phyloP scores from a whole-genome alignment of 2,797 vertebrate genomes.

The Benthosema pterotum region DNA sequence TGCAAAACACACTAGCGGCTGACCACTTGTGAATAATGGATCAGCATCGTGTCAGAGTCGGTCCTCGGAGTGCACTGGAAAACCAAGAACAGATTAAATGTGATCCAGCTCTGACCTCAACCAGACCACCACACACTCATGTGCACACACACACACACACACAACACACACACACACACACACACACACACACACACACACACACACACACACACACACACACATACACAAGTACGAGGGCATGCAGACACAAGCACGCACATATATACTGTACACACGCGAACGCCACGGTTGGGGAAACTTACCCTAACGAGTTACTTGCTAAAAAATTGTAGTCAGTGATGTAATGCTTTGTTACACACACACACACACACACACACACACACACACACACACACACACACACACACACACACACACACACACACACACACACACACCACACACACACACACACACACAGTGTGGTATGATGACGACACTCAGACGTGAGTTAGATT shows the following conservation, averaged over 20 bases:
- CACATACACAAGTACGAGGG: too few species aligned
- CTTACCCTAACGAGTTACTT: too few species aligned
- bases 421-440: too few species aligned
- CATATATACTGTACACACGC: too few species aligned
- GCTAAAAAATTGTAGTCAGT: too few species aligned
- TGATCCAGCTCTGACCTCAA: constrained; percentile 66
- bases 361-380: background rate
- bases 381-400: constrained; percentile 5
- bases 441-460: constrained; percentile 29
- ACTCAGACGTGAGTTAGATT: constrained; percentile 19
- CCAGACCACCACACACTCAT: constrained; percentile 62
- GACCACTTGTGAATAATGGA: constrained; percentile 67
- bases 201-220: constrained; percentile 16
- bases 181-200: constrained; percentile 33
- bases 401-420: background rate
- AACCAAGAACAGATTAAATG: constrained; percentile 72
- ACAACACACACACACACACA: constrained; percentile 45
- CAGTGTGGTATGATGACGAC: constrained; percentile 42
- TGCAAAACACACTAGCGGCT: constrained; percentile 21
- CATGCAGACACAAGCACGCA: too few species aligned
- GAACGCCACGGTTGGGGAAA: too few species aligned
- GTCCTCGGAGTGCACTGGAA: constrained; percentile 74
- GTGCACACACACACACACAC: constrained; percentile 43
- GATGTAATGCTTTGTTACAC: too few species aligned
- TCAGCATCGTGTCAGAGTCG: constrained; percentile 68